A percentile compares a stretch with the other conserved stretches of the same genome.
Evolutionary conservation across 2,797 vertebrate genomes (phyloP).

Genomic region (Australoheros facetus): DNA sequence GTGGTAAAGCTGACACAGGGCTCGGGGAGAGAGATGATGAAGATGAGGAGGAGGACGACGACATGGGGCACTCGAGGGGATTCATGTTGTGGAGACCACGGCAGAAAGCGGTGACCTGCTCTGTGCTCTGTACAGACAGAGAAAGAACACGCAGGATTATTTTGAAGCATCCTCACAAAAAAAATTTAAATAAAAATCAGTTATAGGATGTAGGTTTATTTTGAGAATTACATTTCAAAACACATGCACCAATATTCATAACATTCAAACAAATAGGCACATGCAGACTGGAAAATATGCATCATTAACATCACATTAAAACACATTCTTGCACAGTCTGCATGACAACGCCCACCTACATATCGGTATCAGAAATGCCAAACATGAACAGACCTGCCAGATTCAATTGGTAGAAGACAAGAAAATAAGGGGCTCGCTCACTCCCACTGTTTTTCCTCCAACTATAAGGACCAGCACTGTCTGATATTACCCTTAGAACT

Average conservation of each 20-base stretch:
- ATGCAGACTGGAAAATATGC: not conserved
- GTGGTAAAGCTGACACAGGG: slow-evolving; percentile 85
- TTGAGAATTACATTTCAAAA: not conserved
- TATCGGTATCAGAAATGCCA: slow-evolving; percentile 40
- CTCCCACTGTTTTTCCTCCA: not conserved
- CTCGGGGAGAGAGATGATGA: slow-evolving; percentile 83
- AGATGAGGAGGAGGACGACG: slow-evolving; percentile 75
- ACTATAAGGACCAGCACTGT: accelerated
- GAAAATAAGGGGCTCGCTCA: not conserved
- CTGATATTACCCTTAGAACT: not conserved
- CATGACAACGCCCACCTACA: slow-evolving; percentile 27
- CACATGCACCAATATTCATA: not conserved
- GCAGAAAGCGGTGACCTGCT: slow-evolving; percentile 89
- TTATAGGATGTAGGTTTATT: not conserved
- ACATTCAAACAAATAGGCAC: not conserved
- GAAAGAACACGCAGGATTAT: not conserved
- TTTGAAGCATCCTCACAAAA: not conserved
- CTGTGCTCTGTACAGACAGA: slow-evolving; percentile 82
- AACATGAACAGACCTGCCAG: slow-evolving; percentile 62
- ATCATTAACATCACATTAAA: slow-evolving; percentile 15
- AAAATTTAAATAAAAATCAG: not conserved
- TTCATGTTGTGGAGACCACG: slow-evolving; percentile 92
- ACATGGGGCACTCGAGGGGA: slow-evolving; percentile 78
- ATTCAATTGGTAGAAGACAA: not conserved
- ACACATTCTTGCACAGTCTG: slow-evolving; percentile 35